Evolutionary conservation across 2,888 invertebrate species (phyloP), one percentile per base, ranked within the genome.

Genomic region (Muschampia plurimacula): DNA sequence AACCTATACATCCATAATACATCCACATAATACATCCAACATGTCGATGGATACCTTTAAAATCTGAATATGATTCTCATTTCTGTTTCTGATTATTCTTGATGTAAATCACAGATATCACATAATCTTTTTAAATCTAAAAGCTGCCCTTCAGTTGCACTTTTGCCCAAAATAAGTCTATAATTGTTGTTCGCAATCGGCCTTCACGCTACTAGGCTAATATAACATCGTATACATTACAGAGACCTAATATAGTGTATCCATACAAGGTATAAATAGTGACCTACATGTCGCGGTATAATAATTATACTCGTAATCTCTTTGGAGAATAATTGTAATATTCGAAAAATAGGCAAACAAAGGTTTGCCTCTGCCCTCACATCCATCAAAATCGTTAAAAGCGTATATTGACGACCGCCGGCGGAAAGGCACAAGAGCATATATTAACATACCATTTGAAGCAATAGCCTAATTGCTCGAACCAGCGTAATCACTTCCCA

Each of bases 161-260:
- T 67, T 46, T 73, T 69, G 65, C 75, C 41, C 74, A 69, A 74
- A 70, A 73, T 60, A 71, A 63, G 65, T 72, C 71, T 69, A 46
- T 49, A 60, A 77, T 71, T 76, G 79, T 77, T 76, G 75, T 79
- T 81, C 82, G 84, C 86, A 84, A 82, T 85, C 90, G 87, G 86
- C 86, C 87, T 80, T 86, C 87, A 80, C 76, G 76, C 79, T 75
- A 82, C 85, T 86, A 80, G 84, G 80, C 83, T 85, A 89, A 86
- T 85, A 86, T 84, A 85, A 86, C 84, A 90, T 85, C 92, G 91
- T 93, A 93, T 92, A 92, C 92, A 88, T 93, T 89, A 91, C 89
- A 91, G 91, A 89, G 89, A 92, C 85, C 90, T 89, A 86, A 85
- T 86, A 87, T 88, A 79, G 71, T 70, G 76, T 77, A 78, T 62